These are phyloP conservation scores for Thermophis baileyi DNA, from an alignment of 2,113 vertebrate species.

Conservation along the genomic window DNA sequence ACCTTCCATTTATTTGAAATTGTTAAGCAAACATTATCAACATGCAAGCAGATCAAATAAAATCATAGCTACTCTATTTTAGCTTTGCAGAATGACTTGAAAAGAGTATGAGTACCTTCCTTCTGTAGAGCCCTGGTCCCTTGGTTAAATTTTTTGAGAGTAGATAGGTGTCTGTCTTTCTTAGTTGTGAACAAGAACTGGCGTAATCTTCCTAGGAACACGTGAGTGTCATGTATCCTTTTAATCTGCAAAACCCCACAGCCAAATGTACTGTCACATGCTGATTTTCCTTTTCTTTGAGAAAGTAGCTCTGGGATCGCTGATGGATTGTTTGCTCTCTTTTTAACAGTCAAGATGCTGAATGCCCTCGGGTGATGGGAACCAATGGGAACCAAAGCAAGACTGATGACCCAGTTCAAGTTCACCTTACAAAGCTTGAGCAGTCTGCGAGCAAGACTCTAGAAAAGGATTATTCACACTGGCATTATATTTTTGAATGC, in stretches of 20 bases:
- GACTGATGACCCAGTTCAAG: slow-evolving; percentile 72
- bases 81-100: neutral
- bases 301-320: slow-evolving; percentile 66
- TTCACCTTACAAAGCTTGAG: slow-evolving; percentile 80
- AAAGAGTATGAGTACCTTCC: neutral
- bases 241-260: slow-evolving; percentile 69
- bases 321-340: slow-evolving; percentile 74
- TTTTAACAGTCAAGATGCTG: slow-evolving; percentile 72
- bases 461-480: slow-evolving; percentile 80
- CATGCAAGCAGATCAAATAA: neutral
- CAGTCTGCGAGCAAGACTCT: slow-evolving; percentile 63
- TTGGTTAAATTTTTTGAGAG: slow-evolving; percentile 45
- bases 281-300: slow-evolving; percentile 72
- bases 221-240: slow-evolving; percentile 73
- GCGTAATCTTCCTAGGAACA: slow-evolving; percentile 72
- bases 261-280: slow-evolving; percentile 70
- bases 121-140: slow-evolving; percentile 11
- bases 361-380: slow-evolving; percentile 74
- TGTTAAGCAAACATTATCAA: neutral
- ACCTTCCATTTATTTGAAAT: slow-evolving; percentile 24
- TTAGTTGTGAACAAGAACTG: slow-evolving; percentile 63
- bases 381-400: slow-evolving; percentile 64
- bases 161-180: slow-evolving; percentile 57
- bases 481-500: slow-evolving; percentile 73
- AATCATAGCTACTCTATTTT: neutral